Conservation (phyloP, 1,140 invertebrate species). For the Anastrepha obliqua region DNA sequence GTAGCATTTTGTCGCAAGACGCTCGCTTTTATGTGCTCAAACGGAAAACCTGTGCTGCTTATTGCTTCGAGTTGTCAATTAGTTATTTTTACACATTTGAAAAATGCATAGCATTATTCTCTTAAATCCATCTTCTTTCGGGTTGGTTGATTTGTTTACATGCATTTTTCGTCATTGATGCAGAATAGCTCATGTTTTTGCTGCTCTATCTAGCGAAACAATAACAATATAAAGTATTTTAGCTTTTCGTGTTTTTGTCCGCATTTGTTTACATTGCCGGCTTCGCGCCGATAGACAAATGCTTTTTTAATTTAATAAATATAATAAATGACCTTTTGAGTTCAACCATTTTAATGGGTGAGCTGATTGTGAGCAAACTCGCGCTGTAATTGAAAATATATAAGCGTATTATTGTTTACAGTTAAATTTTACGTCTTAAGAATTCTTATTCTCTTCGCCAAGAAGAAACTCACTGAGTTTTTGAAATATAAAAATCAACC, state of each 20-base stretch:
- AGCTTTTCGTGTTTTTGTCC: neutral
- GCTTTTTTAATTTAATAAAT: neutral
- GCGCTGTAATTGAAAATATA: too few species aligned
- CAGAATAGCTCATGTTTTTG: neutral
- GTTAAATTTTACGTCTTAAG: too few species aligned
- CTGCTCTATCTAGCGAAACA: neutral
- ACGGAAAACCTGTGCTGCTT: neutral
- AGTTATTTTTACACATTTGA: conserved; percentile 40
- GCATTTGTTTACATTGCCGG: neutral
- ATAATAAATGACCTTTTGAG: neutral
- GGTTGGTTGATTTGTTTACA: conserved; percentile 27
- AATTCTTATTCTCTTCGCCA: too few species aligned
- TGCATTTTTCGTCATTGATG: neutral
- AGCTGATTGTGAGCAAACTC: neutral
- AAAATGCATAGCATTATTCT: neutral
- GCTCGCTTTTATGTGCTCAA: neutral
- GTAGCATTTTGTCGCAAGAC: neutral
- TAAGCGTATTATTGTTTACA: too few species aligned
- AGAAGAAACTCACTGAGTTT: too few species aligned
- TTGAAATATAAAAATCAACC: too few species aligned
- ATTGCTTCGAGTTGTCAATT: conserved; percentile 24
- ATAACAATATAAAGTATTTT: too few species aligned
- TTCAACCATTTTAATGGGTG: neutral
- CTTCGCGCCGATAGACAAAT: neutral
- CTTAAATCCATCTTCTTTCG: neutral